Evolutionary conservation across 2,113 vertebrate genomes (phyloP).

Genomic region (Brachypodius melanocephalos): DNA sequence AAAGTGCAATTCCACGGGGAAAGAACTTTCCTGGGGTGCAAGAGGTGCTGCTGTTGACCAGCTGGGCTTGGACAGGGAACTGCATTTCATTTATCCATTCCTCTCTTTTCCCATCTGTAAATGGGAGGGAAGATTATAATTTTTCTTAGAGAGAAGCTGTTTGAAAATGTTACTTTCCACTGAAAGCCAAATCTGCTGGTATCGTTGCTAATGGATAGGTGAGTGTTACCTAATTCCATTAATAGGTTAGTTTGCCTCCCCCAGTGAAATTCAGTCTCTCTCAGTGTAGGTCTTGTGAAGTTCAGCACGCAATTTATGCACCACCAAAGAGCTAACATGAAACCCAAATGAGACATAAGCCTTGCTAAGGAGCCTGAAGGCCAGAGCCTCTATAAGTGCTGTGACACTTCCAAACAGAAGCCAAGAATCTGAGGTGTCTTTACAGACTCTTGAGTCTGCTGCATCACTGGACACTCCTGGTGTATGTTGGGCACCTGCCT

Average conservation of each 20-base stretch:
- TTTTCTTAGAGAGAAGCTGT: neutral
- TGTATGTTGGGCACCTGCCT: neutral
- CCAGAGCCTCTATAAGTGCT: neutral
- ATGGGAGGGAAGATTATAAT: neutral
- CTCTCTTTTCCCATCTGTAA: neutral
- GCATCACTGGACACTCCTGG: neutral
- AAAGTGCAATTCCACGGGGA: neutral
- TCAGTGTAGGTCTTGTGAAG: neutral
- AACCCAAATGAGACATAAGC: neutral
- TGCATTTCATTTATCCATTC: neutral
- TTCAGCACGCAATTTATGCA: neutral
- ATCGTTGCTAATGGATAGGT: neutral
- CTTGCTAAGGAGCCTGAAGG: neutral
- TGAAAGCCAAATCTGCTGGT: neutral
- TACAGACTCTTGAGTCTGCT: neutral
- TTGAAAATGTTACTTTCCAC: neutral
- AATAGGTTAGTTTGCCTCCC: neutral
- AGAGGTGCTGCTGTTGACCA: neutral
- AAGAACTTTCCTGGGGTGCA: neutral
- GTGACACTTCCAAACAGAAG: neutral
- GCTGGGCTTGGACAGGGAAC: neutral
- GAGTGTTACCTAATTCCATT: neutral
- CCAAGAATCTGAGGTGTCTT: neutral
- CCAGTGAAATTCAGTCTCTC: neutral
- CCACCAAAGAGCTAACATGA: neutral